Conservation (phyloP, 2,113 vertebrate genomes). For the Chelonoidis abingdonii region DNA sequence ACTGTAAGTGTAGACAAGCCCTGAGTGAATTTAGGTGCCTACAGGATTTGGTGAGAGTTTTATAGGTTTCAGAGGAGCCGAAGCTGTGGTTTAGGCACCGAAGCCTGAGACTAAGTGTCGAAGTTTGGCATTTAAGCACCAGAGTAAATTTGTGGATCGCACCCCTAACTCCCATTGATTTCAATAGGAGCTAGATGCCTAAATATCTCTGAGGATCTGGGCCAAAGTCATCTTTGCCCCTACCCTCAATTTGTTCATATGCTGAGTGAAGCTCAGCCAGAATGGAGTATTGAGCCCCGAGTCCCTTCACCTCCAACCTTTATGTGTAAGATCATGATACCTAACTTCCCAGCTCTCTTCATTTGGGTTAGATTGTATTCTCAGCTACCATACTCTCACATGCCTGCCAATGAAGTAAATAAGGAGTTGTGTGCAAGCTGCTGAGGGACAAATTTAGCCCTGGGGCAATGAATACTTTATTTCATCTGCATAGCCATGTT, state of each 20-base stretch:
- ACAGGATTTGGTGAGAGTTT: neutral
- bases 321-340: neutral
- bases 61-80: no score
- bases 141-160: neutral
- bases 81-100: neutral
- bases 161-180: neutral
- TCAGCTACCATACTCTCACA: neutral
- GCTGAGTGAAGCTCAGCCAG: neutral
- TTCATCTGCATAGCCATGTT: neutral
- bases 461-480: neutral
- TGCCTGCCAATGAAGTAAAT: neutral
- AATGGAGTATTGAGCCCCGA: fast-evolving
- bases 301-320: neutral
- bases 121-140: neutral
- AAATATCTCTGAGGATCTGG: neutral
- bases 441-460: neutral
- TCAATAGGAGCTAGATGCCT: neutral
- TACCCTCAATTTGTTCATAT: neutral
- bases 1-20: no score
- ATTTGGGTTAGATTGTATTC: neutral
- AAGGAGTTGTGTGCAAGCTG: neutral
- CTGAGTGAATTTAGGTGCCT: neutral
- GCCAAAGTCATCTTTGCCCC: neutral
- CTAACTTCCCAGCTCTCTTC: neutral
- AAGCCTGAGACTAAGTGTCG: neutral